Evolutionary conservation across 2,888 invertebrate genomes (phyloP), one percentile per base, ranked within the genome.

Genomic region (Capitulum mitella): DNA sequence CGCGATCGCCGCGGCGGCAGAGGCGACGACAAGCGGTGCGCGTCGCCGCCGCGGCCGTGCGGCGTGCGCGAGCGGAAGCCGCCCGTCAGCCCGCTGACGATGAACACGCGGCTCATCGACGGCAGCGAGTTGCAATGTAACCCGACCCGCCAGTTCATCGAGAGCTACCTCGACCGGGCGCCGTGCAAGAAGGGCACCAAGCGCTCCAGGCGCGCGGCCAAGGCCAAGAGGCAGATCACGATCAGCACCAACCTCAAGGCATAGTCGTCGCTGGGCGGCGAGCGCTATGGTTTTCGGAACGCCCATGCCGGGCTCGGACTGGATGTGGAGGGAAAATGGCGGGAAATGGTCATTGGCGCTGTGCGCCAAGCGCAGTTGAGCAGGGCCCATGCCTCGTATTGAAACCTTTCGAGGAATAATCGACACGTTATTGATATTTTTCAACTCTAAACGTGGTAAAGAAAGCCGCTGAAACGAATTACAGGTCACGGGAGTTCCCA

Each of bases 71-170:
- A 26, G 8, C 8, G 58, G 70, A 37, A 40, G 70, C 19, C 19
- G 26, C 70, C 26, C 19, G 16, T 70, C 29, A 70, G 70, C 22
- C 70, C 70, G 37, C 22, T 70, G 1, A 8, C 40, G 0, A 19
- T 70, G 37, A 6, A 12, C 70, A 70, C 70, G 22, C 70, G 70
- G 3, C 70, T 70, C 26, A 29, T 70, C 34, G 70, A 70, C 70
- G 70, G 70, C 19, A 19, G 70, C 1, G 37, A 70, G 40, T 12
- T 70, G 29, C 22, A 1, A 34, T 10, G 34, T 2, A 40, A 70
- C 40, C 70, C 70, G 22, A 70, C 70, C 26, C 70, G 70, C 1
- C 70, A 70, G 70, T 70, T 70, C 40, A 70, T 70, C 26, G 70
- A 70, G 8, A 70, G 40, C 8, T 70, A 70, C 26, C 70, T 70